A percentile compares a stretch with the other conserved stretches of the same genome.
phyloP scores from a whole-genome alignment of 2,888 invertebrate genomes.

The Tyria jacobaeae region DNA sequence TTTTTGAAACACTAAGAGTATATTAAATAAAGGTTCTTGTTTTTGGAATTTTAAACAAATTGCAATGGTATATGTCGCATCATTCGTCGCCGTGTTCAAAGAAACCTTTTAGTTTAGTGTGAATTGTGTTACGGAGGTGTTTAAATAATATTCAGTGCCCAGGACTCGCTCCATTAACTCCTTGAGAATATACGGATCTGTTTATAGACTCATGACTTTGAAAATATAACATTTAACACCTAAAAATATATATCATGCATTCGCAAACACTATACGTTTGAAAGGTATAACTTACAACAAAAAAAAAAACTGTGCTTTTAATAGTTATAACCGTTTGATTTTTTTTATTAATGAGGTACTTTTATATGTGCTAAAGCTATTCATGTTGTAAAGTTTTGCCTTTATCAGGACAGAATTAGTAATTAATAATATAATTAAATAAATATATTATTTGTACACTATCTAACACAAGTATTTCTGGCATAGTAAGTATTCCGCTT shows the following conservation, averaged over 20 bases:
- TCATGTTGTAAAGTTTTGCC: background rate
- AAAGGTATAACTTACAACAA: no score
- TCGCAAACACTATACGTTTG: no score
- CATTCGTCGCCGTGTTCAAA: slow-evolving; percentile 35
- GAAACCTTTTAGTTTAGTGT: slow-evolving; percentile 26
- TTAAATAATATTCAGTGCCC: slow-evolving; percentile 63
- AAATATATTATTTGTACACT: no score
- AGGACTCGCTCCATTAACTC: slow-evolving; percentile 55
- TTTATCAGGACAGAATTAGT: background rate
- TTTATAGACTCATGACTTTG: slow-evolving; percentile 25
- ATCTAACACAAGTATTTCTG: no score
- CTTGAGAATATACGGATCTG: slow-evolving; percentile 42
- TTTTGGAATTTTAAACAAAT: slow-evolving; percentile 4
- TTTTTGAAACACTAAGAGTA: background rate
- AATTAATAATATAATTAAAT: no score
- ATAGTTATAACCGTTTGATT: no score
- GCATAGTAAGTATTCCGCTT: background rate
- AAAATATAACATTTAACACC: no score
- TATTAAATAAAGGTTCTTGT: slow-evolving; percentile 1
- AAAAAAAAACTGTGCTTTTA: no score
- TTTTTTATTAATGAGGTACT: no score
- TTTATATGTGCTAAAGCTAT: no score
- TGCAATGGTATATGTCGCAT: slow-evolving; percentile 32
- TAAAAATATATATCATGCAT: no score
- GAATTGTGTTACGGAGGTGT: slow-evolving; percentile 52